phyloP scores from a whole-genome alignment of 53 echinoderm and acorn worm species.

The Arbacia lixula region DNA sequence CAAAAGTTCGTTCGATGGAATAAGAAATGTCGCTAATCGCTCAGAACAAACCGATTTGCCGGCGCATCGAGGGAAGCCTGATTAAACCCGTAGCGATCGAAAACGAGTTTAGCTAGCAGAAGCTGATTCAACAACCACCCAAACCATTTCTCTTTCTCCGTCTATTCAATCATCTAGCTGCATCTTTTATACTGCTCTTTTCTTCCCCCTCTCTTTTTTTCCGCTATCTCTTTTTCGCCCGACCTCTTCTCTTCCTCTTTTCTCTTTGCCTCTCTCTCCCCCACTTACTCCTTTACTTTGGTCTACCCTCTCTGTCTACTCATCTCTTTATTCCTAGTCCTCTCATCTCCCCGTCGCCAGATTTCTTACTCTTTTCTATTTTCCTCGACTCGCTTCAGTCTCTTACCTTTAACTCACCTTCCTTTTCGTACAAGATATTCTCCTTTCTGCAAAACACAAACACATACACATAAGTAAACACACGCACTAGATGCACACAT shows the following conservation, averaged over 20 bases:
- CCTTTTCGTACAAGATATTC: too few relatives aligned
- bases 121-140: slow-evolving; percentile 54
- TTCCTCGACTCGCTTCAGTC: too few relatives aligned
- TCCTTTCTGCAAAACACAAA: too few relatives aligned
- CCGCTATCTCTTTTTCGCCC: background rate
- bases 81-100: slow-evolving; percentile 54
- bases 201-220: background rate
- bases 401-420: too few relatives aligned
- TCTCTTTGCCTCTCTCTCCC: too few relatives aligned
- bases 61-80: slow-evolving; percentile 48
- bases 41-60: slow-evolving; percentile 52
- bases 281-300: too few relatives aligned
- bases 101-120: slow-evolving; percentile 40
- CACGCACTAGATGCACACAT: background rate
- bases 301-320: too few relatives aligned
- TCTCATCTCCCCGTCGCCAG: too few relatives aligned
- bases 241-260: too few relatives aligned
- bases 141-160: slow-evolving; percentile 33
- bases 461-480: too few relatives aligned
- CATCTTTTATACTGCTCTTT: background rate
- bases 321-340: too few relatives aligned
- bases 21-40: slow-evolving; percentile 40
- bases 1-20: slow-evolving; percentile 15
- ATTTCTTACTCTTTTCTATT: too few relatives aligned
- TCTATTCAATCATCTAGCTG: slow-evolving; percentile 17